Evolutionary conservation across 2,888 invertebrate genomes (phyloP).

Genomic region (Rhagonycha lutea): DNA sequence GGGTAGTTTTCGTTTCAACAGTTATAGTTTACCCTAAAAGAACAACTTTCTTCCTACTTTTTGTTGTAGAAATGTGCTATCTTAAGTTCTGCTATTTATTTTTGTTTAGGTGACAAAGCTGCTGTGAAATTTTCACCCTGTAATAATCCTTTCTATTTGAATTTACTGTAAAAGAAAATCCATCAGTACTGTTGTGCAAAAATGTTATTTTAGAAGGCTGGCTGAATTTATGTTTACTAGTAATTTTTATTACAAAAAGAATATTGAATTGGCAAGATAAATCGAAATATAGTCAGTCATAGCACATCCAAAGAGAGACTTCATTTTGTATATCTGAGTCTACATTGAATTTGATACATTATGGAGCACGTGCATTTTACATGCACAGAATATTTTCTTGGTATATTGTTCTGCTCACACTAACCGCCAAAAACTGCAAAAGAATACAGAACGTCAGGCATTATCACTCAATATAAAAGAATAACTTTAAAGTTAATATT

Average conservation of each 20-base stretch:
- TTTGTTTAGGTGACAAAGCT: too few relatives aligned
- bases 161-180: background rate
- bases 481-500: background rate
- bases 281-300: conserved; percentile 7
- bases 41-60: too few relatives aligned
- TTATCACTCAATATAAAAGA: background rate
- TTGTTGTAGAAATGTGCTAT: too few relatives aligned
- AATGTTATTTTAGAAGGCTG: background rate
- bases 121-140: too few relatives aligned
- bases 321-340: conserved; percentile 14
- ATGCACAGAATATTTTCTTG: conserved; percentile 13
- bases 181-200: background rate
- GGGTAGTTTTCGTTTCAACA: too few relatives aligned
- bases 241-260: conserved; percentile 1
- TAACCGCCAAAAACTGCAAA: background rate
- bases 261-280: conserved; percentile 16
- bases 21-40: too few relatives aligned
- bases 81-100: too few relatives aligned
- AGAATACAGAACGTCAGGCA: background rate
- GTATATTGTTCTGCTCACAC: background rate
- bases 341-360: conserved; percentile 4
- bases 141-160: too few relatives aligned
- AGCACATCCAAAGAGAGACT: conserved; percentile 6
- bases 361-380: conserved; percentile 10
- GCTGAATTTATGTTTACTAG: background rate